Percentiles rank a stretch among this genome's conserved stretches.
Evolutionary conservation across 2,797 vertebrate species (phyloP).

Genomic region (Choloepus didactylus): DNA sequence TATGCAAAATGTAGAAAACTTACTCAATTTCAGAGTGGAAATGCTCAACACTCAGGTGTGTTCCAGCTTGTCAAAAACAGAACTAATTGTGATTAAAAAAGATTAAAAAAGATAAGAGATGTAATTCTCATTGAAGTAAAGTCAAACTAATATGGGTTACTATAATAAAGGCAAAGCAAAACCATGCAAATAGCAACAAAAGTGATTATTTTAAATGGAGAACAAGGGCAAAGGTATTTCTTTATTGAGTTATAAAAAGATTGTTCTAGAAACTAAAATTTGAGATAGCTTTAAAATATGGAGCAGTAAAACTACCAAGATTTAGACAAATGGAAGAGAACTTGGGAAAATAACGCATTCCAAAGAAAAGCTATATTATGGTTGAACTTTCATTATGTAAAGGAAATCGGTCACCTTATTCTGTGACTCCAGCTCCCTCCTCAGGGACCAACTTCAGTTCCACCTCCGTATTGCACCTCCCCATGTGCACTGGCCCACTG

Average conservation of each 20-base stretch:
- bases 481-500: background rate
- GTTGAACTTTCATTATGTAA: background rate
- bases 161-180: background rate
- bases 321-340: background rate
- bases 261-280: constrained; percentile 29
- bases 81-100: background rate
- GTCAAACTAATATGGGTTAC: background rate
- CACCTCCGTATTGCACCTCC: background rate
- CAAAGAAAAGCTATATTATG: background rate
- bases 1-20: background rate
- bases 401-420: background rate
- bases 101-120: background rate
- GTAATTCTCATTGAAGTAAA: constrained; percentile 23
- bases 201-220: background rate
- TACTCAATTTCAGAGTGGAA: background rate
- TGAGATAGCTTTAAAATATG: constrained; percentile 12
- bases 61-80: background rate
- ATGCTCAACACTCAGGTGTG: background rate
- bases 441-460: background rate
- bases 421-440: background rate
- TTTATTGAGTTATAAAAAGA: constrained; percentile 13
- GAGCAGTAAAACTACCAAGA: background rate
- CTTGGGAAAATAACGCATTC: background rate
- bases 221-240: background rate
- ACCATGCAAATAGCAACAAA: background rate